These are phyloP conservation scores for Rhorus exstirpatorius DNA, from an alignment of 2,888 invertebrate genomes.

Conservation along the genomic window DNA sequence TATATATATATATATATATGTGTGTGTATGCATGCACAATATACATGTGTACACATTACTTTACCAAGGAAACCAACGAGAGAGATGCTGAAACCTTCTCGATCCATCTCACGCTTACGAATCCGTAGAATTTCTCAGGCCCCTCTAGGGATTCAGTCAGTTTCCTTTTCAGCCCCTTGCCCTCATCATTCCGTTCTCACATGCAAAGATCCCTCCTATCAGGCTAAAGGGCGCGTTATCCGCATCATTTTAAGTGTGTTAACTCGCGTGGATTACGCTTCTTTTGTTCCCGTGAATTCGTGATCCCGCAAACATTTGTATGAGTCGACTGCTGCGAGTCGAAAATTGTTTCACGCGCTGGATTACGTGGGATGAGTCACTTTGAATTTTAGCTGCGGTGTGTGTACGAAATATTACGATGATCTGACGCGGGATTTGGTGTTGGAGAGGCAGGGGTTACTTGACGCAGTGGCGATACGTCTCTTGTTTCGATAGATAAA, in stretches of 20 bases:
- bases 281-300: not conserved
- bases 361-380: not conserved
- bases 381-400: not conserved
- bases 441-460: not conserved
- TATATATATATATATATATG: too few relatives aligned
- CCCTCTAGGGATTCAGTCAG: slow-evolving; percentile 6
- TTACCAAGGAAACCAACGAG: slow-evolving; percentile 27
- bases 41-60: not conserved
- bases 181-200: slow-evolving; percentile 13
- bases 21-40: too few relatives aligned
- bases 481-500: too few relatives aligned
- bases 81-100: slow-evolving; percentile 31
- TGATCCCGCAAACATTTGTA: not conserved
- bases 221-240: not conserved
- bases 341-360: not conserved
- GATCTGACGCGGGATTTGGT: not conserved
- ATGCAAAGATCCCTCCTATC: not conserved
- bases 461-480: not conserved
- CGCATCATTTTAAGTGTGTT: not conserved
- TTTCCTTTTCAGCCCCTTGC: slow-evolving; percentile 24
- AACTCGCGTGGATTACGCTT: not conserved
- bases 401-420: slow-evolving; percentile 31
- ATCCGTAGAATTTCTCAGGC: slow-evolving; percentile 46
- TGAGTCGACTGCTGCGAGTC: not conserved
- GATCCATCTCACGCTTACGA: slow-evolving; percentile 51